Evolutionary conservation across 2,113 vertebrate species (phyloP), one percentile per base, ranked within the genome.

Genomic region (Channa argus): DNA sequence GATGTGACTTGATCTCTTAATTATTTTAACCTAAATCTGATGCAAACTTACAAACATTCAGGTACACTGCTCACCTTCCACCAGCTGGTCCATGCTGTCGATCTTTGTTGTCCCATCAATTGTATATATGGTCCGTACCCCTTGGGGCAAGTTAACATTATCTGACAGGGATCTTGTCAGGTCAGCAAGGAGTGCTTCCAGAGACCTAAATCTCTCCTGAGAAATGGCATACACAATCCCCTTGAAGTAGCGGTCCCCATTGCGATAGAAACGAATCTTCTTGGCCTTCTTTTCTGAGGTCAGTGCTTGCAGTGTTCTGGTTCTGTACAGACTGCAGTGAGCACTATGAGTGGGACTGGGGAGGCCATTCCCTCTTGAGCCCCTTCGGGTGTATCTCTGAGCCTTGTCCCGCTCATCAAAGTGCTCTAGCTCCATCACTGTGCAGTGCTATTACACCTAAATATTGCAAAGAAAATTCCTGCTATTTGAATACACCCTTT

Each of bases 291-390:
- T 99, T 91, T 99, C 98, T 0, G 96, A 96, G 78, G 95, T 99
- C 83, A 99, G 96, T 1, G 96, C 93, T 89, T 97, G 97, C 65
- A 99, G 95, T 0, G 98, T 99, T 56, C 96, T 96, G 89, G 97
- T 98, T 84, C 97, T 91, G 93, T 99, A 99, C 84, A 99, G 96
- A 91, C 98, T 99, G 94, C 98, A 99, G 91, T 99, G 98, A 65
- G 98, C 98, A 37, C 98, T 99, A 73, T 99, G 98, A n/a, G 98
- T 98, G 43, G 98, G 98, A 86, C 98, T 99, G 61, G 96, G 97
- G 7, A 99, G 94, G 46, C 97, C 97, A 2, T 98, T 98, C 34
- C 96, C 96, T 75, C 96, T 95, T 0, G 98, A 97, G 49, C 93
- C 88, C 62, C 96, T 95, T 10, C 96, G 91, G 52, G 95, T 95